Conservation (phyloP, 2,113 vertebrate species). For the Sisor rabdophorus region DNA sequence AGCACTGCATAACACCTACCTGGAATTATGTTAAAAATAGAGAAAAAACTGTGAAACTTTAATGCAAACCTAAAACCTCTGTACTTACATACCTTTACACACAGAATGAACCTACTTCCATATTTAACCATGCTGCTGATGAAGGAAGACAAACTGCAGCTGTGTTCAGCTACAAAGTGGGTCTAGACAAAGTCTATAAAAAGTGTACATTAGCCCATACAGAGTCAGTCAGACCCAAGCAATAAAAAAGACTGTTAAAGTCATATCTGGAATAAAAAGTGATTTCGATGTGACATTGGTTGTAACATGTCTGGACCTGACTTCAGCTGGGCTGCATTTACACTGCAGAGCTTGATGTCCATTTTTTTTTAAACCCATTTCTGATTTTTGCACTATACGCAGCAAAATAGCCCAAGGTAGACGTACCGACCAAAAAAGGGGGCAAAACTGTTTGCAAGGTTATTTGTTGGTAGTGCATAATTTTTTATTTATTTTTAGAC, state of each 20-base stretch:
- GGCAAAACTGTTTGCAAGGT: too few species aligned
- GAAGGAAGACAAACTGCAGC: not conserved
- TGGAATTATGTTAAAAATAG: not conserved
- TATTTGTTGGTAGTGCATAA: too few species aligned
- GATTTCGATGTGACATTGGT: not conserved
- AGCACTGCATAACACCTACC: not conserved
- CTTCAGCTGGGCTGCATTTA: too few species aligned
- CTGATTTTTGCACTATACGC: too few species aligned
- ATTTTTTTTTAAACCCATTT: too few species aligned
- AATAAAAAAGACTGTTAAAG: not conserved
- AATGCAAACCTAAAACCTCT: not conserved
- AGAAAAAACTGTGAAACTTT: not conserved
- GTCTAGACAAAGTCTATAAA: not conserved
- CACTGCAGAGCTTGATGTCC: too few species aligned
- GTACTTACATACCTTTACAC: too few species aligned
- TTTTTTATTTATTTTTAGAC: too few species aligned
- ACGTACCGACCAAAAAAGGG: too few species aligned
- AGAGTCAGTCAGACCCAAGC: not conserved
- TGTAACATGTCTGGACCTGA: constrained; percentile 8
- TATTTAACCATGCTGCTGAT: not conserved
- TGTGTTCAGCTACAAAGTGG: not conserved
- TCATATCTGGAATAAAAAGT: not conserved
- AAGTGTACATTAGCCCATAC: not conserved
- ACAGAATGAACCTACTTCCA: not conserved
- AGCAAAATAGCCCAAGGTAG: too few species aligned